Percentiles rank a stretch among this genome's conserved stretches.
Conservation (phyloP, 2,113 vertebrate genomes). For the Blennius ocellaris region DNA sequence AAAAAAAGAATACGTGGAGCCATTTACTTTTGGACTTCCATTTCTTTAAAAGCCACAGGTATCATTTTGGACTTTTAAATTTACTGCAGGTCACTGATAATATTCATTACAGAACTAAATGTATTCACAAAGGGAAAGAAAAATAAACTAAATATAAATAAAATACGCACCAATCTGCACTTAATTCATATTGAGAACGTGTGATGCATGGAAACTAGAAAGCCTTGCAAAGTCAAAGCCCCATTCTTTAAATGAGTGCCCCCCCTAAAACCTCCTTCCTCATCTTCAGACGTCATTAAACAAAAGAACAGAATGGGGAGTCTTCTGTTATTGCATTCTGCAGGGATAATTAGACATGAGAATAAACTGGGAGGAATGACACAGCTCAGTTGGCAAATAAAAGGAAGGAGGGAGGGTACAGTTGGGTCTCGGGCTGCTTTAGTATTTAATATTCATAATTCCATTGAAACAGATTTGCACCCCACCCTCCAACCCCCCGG, state of each 20-base stretch:
- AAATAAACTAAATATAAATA: neutral
- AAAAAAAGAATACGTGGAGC: too few species aligned
- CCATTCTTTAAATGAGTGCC: constrained; percentile 22
- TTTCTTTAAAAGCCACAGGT: constrained; percentile 22
- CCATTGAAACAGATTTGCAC: constrained; percentile 27
- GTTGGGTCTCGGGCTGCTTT: constrained; percentile 17
- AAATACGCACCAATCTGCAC: neutral
- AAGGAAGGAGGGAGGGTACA: constrained; percentile 17
- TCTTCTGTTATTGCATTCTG: constrained; percentile 30
- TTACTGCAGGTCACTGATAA: constrained; percentile 18
- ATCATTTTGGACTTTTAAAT: neutral
- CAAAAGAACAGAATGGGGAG: constrained; percentile 40
- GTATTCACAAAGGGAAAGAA: neutral
- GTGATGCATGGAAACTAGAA: constrained; percentile 25
- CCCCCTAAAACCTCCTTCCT: neutral
- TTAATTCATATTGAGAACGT: constrained; percentile 1
- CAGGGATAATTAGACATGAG: constrained; percentile 50
- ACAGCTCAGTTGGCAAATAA: constrained; percentile 57
- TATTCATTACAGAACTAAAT: constrained; percentile 33
- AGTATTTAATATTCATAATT: constrained; percentile 62
- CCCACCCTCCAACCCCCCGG: neutral
- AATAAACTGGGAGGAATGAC: constrained; percentile 48
- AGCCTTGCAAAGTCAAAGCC: constrained; percentile 34
- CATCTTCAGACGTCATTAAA: constrained; percentile 53
- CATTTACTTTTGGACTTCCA: constrained; percentile 15